Base-by-base conservation (phyloP, 2,113 vertebrate species). In the Oryzias curvinotus region DNA sequence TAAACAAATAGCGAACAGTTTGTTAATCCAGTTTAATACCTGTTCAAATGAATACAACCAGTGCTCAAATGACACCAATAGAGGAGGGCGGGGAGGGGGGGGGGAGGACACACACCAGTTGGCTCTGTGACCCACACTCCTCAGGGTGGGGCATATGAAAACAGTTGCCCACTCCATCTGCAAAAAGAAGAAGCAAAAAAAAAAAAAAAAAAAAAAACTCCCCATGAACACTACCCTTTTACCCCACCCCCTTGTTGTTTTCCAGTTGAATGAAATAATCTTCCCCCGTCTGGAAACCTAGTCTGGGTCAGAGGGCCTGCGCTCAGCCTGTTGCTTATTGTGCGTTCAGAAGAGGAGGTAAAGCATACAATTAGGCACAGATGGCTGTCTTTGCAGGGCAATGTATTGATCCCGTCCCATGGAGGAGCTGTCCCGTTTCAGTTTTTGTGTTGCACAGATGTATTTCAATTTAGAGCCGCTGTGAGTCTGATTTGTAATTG, bases 311-410 rank as follows among this genome's bases (percentile, higher is more conserved):
- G 81, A 90, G 87, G 88, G 84, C 86, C 90, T 85, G 86, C 75
- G 81, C 76, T 89, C 88, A 91, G 91, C 91, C 91, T 92, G 92
- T 92, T 93, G 91, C 92, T 92, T 88, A 90, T 91, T 92, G 90
- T 92, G 86, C 81, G 78, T 81, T 85, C 77, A 87, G 88, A 81
- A 83, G 86, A 85, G 81, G 86, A 89, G 80, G 78, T 85, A 88
- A 89, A 87, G 85, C 82, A 85, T 70, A 91, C 89, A 91, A 91
- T 92, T 90, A 92, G 84, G 90, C 92, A 92, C 92, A 93, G 91
- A 93, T 92, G 92, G 92, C 87, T 83, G 87, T 88, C 89, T 90
- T 82, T 90, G 86, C 87, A 77, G 83, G 77, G 77, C 85, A 78
- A 86, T 84, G 87, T 90, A 89, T 88, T 89, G 89, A 89, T 89